phyloP scores from a whole-genome alignment of 2,888 invertebrate genomes.

The Phortica magna region DNA sequence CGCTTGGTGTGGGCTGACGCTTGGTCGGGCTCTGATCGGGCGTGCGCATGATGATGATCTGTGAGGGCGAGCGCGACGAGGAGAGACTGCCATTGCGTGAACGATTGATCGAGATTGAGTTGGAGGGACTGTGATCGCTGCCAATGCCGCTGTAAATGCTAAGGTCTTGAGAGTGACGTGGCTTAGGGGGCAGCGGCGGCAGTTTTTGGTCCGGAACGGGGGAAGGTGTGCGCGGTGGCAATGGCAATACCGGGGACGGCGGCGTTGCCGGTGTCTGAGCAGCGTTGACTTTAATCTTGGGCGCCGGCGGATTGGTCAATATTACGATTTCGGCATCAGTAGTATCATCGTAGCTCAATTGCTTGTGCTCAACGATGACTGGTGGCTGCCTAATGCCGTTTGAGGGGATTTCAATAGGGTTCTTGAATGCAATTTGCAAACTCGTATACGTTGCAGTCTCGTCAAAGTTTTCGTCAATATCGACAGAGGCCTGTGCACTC shows the following conservation, averaged over 20 bases:
- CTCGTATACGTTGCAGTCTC: slow-evolving; percentile 90
- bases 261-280: slow-evolving; percentile 72
- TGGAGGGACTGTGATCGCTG: slow-evolving; percentile 55
- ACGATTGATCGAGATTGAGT: slow-evolving; percentile 61
- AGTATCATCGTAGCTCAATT: neutral
- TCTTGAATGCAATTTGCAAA: slow-evolving; percentile 90
- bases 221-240: slow-evolving; percentile 69
- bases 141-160: slow-evolving; percentile 53
- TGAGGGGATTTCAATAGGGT: slow-evolving; percentile 85
- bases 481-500: slow-evolving; percentile 76
- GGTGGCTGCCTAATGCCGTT: slow-evolving; percentile 23
- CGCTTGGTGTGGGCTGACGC: slow-evolving; percentile 76
- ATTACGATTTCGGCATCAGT: slow-evolving; percentile 77
- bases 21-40: slow-evolving; percentile 79
- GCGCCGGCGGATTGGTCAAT: slow-evolving; percentile 77
- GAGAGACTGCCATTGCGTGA: slow-evolving; percentile 67
- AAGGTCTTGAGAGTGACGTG: slow-evolving; percentile 80
- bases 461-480: slow-evolving; percentile 83
- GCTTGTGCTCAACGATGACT: neutral
- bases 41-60: slow-evolving; percentile 78
- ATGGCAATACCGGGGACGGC: slow-evolving; percentile 64
- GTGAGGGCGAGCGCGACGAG: slow-evolving; percentile 74
- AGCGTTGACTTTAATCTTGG: slow-evolving; percentile 78
- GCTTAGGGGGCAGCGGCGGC: slow-evolving; percentile 90
- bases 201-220: slow-evolving; percentile 81